Percentiles rank a stretch among this genome's conserved stretches.
These are phyloP conservation scores for Grus americana DNA, from an alignment of 2,113 vertebrate genomes.

Conservation along the genomic window DNA sequence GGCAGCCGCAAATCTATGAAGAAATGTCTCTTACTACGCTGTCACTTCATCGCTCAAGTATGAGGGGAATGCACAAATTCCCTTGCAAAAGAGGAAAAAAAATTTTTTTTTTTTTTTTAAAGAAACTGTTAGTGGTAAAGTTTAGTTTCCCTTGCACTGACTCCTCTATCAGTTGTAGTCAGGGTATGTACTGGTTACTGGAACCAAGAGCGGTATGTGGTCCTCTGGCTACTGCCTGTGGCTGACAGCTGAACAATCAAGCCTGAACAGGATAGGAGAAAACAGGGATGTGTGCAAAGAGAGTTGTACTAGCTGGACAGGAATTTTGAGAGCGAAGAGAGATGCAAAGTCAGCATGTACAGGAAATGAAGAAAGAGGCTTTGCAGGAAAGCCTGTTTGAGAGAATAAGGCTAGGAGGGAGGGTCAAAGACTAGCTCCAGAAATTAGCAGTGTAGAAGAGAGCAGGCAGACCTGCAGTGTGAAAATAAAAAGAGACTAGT, in stretches of 20 bases:
- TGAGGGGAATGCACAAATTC: neutral
- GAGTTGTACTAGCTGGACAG: neutral
- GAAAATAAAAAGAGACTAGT: neutral
- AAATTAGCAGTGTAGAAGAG: neutral
- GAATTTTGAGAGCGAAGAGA: neutral
- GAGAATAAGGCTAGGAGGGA: neutral
- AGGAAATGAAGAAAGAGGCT: neutral
- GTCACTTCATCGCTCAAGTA: neutral
- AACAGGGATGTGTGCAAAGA: neutral
- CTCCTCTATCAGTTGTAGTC: neutral
- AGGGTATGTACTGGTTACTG: neutral
- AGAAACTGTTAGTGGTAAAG: neutral
- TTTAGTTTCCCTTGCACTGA: neutral
- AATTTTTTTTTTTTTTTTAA: neutral
- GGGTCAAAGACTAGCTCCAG: neutral
- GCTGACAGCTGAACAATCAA: neutral
- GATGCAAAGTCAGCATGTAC: neutral
- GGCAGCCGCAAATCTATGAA: neutral
- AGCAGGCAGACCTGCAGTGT: neutral
- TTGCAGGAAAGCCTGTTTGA: neutral
- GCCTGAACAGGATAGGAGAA: neutral
- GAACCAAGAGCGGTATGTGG: neutral
- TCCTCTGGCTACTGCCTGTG: neutral
- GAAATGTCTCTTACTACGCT: neutral
- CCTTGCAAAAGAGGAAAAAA: neutral